A percentile compares a stretch with the other conserved stretches of the same genome.
phyloP scores from a whole-genome alignment of 1,140 invertebrate species.

The Charaxes varanes region DNA sequence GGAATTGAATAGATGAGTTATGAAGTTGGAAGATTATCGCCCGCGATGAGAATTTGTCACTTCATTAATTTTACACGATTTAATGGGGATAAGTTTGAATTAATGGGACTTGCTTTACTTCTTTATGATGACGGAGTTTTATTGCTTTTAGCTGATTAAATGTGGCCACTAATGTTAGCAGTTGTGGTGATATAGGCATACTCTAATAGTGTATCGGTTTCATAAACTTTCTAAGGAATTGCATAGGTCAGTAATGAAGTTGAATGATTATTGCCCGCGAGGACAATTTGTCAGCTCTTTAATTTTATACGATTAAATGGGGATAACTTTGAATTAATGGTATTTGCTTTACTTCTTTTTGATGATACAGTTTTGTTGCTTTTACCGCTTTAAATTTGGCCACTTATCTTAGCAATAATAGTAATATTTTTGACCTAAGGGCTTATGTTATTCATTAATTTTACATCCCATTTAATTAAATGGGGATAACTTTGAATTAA shows the following conservation, averaged over 20 bases:
- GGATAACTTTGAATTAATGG: conserved; percentile 8
- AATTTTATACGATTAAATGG: conserved; percentile 23
- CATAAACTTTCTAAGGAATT: conserved; percentile 39
- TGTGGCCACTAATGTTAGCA: too few species aligned
- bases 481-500: conserved; percentile 10
- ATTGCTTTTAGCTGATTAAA: too few species aligned
- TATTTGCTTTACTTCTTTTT: conserved; percentile 15
- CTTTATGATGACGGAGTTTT: too few species aligned
- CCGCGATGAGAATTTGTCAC: conserved; percentile 39
- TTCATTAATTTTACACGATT: conserved; percentile 33
- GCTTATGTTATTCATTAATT: conserved; percentile 38
- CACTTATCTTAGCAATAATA: too few species aligned
- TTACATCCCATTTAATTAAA: conserved; percentile 29
- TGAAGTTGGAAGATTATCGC: conserved; percentile 41
- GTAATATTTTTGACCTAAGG: too few species aligned
- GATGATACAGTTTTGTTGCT: too few species aligned
- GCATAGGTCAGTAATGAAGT: conserved; percentile 52
- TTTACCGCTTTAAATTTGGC: too few species aligned
- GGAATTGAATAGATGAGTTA: conserved; percentile 50
- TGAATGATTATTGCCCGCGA: conserved; percentile 36
- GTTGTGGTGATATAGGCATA: too few species aligned
- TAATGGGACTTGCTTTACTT: conserved; percentile 11
- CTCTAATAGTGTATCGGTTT: conserved; percentile 53
- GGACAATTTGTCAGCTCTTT: conserved; percentile 44
- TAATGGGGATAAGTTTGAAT: conserved; percentile 13